Percentiles rank a stretch among this genome's conserved stretches.
These are phyloP conservation scores for Apotomis capreana DNA, from an alignment of 2,888 invertebrate species.

Conservation along the genomic window DNA sequence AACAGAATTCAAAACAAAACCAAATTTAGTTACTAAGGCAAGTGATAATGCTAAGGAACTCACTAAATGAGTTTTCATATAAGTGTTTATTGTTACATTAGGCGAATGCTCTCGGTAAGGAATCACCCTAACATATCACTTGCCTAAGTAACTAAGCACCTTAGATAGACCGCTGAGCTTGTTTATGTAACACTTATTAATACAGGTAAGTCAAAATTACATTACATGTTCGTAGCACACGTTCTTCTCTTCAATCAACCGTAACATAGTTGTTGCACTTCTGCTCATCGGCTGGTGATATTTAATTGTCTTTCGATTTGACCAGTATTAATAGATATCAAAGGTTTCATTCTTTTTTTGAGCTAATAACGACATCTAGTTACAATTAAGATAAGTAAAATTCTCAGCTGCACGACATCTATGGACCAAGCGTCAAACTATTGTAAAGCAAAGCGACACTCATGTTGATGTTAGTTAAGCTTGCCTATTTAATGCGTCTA, in stretches of 20 bases:
- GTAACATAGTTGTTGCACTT: conserved; percentile 43
- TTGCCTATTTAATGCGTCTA: neutral
- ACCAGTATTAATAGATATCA: conserved; percentile 35
- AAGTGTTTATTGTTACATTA: too few relatives aligned
- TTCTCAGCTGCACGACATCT: conserved; percentile 11
- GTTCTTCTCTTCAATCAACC: conserved; percentile 51
- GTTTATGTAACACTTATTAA: neutral
- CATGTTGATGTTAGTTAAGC: neutral
- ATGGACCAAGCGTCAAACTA: neutral
- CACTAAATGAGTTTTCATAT: too few relatives aligned
- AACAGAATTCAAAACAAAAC: too few relatives aligned
- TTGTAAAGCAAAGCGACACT: too few relatives aligned
- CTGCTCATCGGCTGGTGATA: conserved; percentile 21
- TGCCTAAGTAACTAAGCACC: too few relatives aligned
- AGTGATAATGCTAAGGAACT: too few relatives aligned
- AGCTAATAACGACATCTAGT: conserved; percentile 44
- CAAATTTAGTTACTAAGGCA: too few relatives aligned
- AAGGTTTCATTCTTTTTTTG: conserved; percentile 36
- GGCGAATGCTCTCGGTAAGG: too few relatives aligned
- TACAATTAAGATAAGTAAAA: neutral
- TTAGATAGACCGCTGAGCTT: too few relatives aligned
- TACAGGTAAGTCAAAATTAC: conserved; percentile 36
- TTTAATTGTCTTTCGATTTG: conserved; percentile 29
- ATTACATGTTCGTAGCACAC: conserved; percentile 53
- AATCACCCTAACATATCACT: too few relatives aligned